phyloP scores from a whole-genome alignment of 2,113 vertebrate species.

The Cromileptes altivelis region DNA sequence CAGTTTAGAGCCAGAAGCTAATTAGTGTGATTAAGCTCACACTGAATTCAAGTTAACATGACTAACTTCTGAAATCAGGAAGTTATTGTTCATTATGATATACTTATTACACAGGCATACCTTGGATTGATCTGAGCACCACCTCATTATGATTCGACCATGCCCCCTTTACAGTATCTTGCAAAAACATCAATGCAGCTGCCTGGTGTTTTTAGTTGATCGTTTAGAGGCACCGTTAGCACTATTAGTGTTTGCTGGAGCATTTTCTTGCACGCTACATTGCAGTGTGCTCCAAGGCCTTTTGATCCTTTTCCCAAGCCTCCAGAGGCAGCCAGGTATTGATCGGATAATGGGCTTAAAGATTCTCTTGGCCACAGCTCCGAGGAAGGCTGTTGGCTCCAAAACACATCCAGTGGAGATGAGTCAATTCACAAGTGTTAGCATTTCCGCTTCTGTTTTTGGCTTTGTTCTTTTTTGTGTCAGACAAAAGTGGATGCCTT shows the following conservation, averaged over 20 bases:
- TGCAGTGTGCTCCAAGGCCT: conserved; percentile 52
- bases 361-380: conserved; percentile 61
- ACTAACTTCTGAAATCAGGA: conserved; percentile 5
- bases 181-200: conserved; percentile 16
- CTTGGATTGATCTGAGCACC: conserved; percentile 22
- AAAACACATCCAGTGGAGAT: conserved; percentile 61
- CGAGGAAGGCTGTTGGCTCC: conserved; percentile 49
- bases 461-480: conserved; percentile 63
- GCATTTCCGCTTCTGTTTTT: conserved; percentile 64
- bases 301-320: conserved; percentile 62
- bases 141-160: conserved; percentile 8
- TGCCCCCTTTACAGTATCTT: background rate
- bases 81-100: background rate
- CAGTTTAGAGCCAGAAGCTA: background rate
- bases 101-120: background rate
- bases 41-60: background rate
- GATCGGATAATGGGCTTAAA: conserved; percentile 78
- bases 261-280: conserved; percentile 56
- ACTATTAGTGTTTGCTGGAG: conserved; percentile 64
- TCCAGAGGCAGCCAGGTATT: conserved; percentile 67
- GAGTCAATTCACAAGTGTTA: conserved; percentile 72
- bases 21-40: conserved; percentile 10
- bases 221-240: conserved; percentile 41
- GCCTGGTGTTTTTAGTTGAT: conserved; percentile 28
- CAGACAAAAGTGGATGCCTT: conserved; percentile 50